phyloP scores from a whole-genome alignment of 2,888 invertebrate species.

The Osmoderma eremita region DNA sequence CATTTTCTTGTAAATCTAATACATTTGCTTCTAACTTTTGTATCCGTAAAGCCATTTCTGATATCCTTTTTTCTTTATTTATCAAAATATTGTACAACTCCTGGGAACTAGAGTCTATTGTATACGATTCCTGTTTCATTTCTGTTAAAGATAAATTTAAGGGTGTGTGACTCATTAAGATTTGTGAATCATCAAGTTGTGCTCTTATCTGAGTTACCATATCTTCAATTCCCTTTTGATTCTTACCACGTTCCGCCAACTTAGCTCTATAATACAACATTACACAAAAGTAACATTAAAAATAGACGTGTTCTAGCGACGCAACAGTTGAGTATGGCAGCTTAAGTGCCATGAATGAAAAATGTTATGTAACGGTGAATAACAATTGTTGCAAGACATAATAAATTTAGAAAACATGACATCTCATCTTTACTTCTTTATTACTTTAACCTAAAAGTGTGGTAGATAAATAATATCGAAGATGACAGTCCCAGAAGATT shows the following conservation, averaged over 20 bases:
- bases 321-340: no score
- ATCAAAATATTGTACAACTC: slow-evolving; percentile 64
- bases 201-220: slow-evolving; percentile 67
- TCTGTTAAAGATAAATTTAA: slow-evolving; percentile 55
- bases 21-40: slow-evolving; percentile 79
- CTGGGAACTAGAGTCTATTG: slow-evolving; percentile 57
- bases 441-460: no score
- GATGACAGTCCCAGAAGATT: no score
- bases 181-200: slow-evolving; percentile 67
- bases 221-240: slow-evolving; percentile 66
- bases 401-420: no score
- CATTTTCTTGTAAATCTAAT: slow-evolving; percentile 83
- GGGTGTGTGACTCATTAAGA: slow-evolving; percentile 55
- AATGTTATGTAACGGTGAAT: no score
- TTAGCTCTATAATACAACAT: slow-evolving; percentile 58
- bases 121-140: slow-evolving; percentile 56
- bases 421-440: no score
- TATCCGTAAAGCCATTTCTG: slow-evolving; percentile 75
- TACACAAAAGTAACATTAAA: slow-evolving; percentile 41
- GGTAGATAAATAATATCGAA: no score
- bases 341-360: no score
- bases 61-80: slow-evolving; percentile 72
- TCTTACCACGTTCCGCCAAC: slow-evolving; percentile 67
- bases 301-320: no score
- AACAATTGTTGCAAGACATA: no score